A percentile compares a stretch with the other conserved stretches of the same genome.
Conservation (phyloP, 2,888 invertebrate species). For the Lydus trimaculatus region DNA sequence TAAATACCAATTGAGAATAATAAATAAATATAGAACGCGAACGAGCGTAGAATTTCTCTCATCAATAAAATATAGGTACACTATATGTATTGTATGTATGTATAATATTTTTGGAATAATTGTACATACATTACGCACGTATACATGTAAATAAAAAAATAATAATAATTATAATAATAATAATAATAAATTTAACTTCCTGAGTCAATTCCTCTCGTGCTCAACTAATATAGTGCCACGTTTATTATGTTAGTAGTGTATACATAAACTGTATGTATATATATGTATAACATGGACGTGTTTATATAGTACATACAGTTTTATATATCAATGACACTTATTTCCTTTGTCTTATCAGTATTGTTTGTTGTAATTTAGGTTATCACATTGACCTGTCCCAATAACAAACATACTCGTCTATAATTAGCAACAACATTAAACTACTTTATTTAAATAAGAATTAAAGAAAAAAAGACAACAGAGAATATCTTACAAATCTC, state of each 20-base stretch:
- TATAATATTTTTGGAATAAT: too few species aligned
- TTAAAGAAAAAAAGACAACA: neutral
- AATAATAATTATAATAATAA: slow-evolving; percentile 18
- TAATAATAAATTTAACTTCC: slow-evolving; percentile 23
- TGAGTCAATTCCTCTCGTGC: neutral
- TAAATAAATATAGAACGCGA: slow-evolving; percentile 20
- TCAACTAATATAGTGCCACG: slow-evolving; percentile 4
- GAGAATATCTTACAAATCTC: neutral
- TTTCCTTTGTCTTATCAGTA: slow-evolving; percentile 30
- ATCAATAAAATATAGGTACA: too few species aligned
- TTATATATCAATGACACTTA: slow-evolving; percentile 23
- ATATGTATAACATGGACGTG: neutral
- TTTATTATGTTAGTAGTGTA: slow-evolving; percentile 33
- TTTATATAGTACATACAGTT: neutral
- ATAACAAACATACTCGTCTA: slow-evolving; percentile 22
- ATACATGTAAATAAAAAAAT: slow-evolving; percentile 20
- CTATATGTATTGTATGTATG: neutral
- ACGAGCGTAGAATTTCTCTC: neutral
- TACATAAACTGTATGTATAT: neutral
- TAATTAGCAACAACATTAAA: slow-evolving; percentile 6
- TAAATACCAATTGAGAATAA: slow-evolving; percentile 14
- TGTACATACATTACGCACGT: too few species aligned
- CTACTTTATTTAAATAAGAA: neutral
- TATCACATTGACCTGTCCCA: slow-evolving; percentile 35
- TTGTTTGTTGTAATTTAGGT: slow-evolving; percentile 34